Evolutionary conservation across 2,888 invertebrate genomes (phyloP).

Genomic region (Brachyopa scutellaris): DNA sequence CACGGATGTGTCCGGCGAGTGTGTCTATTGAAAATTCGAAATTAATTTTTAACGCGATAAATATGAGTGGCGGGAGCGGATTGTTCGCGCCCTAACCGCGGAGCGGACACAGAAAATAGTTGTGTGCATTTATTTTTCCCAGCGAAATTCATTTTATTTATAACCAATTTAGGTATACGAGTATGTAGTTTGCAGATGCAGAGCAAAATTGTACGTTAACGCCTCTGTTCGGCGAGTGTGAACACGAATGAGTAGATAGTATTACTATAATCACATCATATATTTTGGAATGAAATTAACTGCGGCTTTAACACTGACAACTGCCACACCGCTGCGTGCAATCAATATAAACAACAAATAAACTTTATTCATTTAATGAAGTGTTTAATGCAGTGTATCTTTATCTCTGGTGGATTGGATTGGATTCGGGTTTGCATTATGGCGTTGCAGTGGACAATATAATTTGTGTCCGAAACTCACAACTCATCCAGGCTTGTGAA

Average conservation of each 20-base stretch:
- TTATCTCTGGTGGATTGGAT: conserved; percentile 30
- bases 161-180: conserved; percentile 56
- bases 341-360: conserved; percentile 61
- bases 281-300: conserved; percentile 56
- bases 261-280: conserved; percentile 54
- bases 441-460: too few relatives aligned
- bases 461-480: too few relatives aligned
- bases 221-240: conserved; percentile 2
- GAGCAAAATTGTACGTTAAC: conserved; percentile 16
- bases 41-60: conserved; percentile 75
- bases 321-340: conserved; percentile 50
- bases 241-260: background rate
- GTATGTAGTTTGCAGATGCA: conserved; percentile 50
- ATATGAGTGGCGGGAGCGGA: conserved; percentile 51
- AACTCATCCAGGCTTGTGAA: too few relatives aligned
- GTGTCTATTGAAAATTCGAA: conserved; percentile 67
- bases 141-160: conserved; percentile 60
- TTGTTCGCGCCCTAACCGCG: background rate
- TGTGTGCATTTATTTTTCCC: conserved; percentile 28
- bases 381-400: conserved; percentile 56
- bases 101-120: conserved; percentile 31
- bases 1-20: conserved; percentile 11
- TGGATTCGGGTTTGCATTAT: background rate
- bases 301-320: conserved; percentile 63
- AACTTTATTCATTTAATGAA: conserved; percentile 51